Evolutionary conservation across 1,140 invertebrate genomes (phyloP), one percentile per base, ranked within the genome.

Genomic region (Tribolium madens): DNA sequence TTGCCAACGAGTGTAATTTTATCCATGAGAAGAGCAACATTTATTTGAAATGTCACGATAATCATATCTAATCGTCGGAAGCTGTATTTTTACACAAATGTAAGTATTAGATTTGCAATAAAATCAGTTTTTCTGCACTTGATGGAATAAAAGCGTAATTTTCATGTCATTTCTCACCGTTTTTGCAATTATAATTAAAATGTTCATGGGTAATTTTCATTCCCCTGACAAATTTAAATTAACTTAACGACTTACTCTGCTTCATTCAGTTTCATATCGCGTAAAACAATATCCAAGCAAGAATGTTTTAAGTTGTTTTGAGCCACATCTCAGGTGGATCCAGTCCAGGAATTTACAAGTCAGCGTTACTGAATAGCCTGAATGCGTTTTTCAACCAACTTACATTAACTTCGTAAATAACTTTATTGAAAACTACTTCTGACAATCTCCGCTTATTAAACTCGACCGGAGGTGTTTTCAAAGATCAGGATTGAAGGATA

Each of bases 271-370:
- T 26, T 26, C 3, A 5, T 26, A 26, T 26, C 21, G 3, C 21
- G 21, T 26, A 26, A 26, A 26, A 42, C n/a, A 42, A 42, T 42
- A 7, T 42, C 36, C 36, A 42, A n/a, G 36, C 36, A n/a, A 9
- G 26, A 31, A 31, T 31, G 6, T 6, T 31, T 31, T 47, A 2
- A n/a, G 46, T 47, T 47, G 2, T 10, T 50, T 50, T 26, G 21
- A 26, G 21, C 21, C 21, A 26, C 21, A 26, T 50, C 15, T 15
- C 12, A 50, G 13, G 15, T 50, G 12, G 48, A 5, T 50, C 2
- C 48, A 50, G 13, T 15, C 12, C 48, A 50, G 15, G 48, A 50
- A 50, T 50, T 50, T 50, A 50, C 48, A 50, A 50, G 48, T 50
- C 48, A 50, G 48, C 48, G 48, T 50, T 50, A n/a, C 48, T 50